Conservation (phyloP, 2,797 vertebrate species). For the Percopsis omiscomaycus region DNA sequence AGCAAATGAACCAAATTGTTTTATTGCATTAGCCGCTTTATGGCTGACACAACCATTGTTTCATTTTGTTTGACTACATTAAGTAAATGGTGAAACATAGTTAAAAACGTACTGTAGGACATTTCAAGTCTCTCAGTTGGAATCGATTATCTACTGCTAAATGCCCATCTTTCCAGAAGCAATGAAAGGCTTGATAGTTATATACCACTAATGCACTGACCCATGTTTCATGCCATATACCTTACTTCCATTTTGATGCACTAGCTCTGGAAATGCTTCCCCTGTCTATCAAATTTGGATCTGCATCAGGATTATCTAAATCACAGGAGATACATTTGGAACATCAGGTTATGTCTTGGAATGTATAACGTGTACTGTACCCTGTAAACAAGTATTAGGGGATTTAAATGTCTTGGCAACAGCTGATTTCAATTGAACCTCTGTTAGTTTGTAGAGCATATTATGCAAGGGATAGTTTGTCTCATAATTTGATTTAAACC, state of each 20-base stretch:
- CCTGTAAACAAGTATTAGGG: slow-evolving; percentile 26
- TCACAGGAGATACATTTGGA: neutral
- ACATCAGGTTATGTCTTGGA: neutral
- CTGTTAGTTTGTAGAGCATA: slow-evolving; percentile 13
- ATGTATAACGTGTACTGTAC: slow-evolving; percentile 1
- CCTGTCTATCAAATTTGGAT: neutral
- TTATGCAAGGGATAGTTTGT: slow-evolving; percentile 8
- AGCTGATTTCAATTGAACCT: slow-evolving; percentile 26
- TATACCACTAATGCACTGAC: neutral
- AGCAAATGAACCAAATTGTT: neutral
- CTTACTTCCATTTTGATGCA: neutral
- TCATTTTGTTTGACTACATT: slow-evolving; percentile 4
- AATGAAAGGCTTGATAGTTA: neutral
- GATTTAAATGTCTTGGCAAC: slow-evolving; percentile 24
- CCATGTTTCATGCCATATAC: slow-evolving; percentile 12
- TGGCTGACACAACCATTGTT: slow-evolving; percentile 2
- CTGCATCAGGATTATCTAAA: neutral
- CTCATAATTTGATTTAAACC: slow-evolving; percentile 1
- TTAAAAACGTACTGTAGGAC: neutral
- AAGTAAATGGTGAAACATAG: no score
- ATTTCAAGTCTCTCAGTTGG: neutral
- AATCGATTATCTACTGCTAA: slow-evolving; percentile 2
- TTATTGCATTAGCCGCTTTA: neutral
- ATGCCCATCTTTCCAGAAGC: neutral
- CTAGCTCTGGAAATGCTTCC: slow-evolving; percentile 2